Conservation (phyloP, 2,113 vertebrate genomes). For the Odontesthes bonariensis region DNA sequence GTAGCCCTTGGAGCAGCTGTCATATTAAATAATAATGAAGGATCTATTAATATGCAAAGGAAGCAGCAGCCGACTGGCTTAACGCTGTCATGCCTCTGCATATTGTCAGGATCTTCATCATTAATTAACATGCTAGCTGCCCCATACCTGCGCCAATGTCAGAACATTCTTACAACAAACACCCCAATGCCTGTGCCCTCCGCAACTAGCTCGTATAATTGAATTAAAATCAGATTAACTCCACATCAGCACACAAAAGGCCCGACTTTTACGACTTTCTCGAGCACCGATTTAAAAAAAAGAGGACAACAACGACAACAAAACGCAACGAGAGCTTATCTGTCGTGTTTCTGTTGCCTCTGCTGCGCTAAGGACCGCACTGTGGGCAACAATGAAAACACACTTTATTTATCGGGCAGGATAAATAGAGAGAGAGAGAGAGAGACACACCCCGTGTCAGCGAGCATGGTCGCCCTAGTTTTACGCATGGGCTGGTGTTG, state of each 20-base stretch:
- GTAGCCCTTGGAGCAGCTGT: slow-evolving; percentile 89
- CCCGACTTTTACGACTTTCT: slow-evolving; percentile 73
- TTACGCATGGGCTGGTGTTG: slow-evolving; percentile 70
- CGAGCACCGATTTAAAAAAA: slow-evolving; percentile 42
- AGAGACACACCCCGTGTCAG: slow-evolving; percentile 62
- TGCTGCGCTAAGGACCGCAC: slow-evolving; percentile 48
- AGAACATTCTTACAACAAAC: slow-evolving; percentile 88
- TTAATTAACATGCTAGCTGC: slow-evolving; percentile 90
- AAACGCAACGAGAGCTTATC: slow-evolving; percentile 66
- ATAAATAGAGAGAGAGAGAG: slow-evolving; percentile 33
- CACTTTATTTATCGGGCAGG: slow-evolving; percentile 66
- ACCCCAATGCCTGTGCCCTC: slow-evolving; percentile 82
- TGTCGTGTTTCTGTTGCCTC: slow-evolving; percentile 53
- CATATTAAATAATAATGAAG: slow-evolving; percentile 92
- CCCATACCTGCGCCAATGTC: slow-evolving; percentile 89
- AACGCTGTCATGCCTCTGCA: slow-evolving; percentile 89
- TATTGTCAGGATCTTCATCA: slow-evolving; percentile 91
- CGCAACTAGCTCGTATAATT: slow-evolving; percentile 83
- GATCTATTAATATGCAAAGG: slow-evolving; percentile 91
- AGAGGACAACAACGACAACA: background rate
- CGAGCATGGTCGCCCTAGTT: slow-evolving; percentile 66
- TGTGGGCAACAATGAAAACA: slow-evolving; percentile 66
- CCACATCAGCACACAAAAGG: slow-evolving; percentile 80
- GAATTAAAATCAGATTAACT: slow-evolving; percentile 89
- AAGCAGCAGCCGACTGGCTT: slow-evolving; percentile 88